Evolutionary conservation across 2,888 invertebrate species (phyloP).

Genomic region (Melitaea athalia): DNA sequence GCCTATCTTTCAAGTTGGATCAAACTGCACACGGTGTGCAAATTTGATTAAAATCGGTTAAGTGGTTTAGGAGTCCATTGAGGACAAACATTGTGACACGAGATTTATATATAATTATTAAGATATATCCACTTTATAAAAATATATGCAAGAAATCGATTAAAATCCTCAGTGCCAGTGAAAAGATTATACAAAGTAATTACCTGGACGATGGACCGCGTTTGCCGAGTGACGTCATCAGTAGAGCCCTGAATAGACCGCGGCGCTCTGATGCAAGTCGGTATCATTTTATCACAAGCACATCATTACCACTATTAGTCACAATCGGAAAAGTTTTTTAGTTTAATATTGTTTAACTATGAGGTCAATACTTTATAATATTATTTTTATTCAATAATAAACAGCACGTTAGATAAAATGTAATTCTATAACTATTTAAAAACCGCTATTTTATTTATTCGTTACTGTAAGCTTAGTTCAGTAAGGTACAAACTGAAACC

Average conservation of each 20-base stretch:
- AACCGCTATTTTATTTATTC: slow-evolving; percentile 2
- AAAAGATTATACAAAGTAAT: slow-evolving; percentile 24
- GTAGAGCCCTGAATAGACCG: slow-evolving; percentile 88
- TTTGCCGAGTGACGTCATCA: slow-evolving; percentile 88
- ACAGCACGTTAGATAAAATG: too few relatives aligned
- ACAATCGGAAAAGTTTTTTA: background rate
- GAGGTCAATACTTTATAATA: too few relatives aligned
- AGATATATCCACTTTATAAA: background rate
- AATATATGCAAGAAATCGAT: background rate
- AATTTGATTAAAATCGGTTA: too few relatives aligned
- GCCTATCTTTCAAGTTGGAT: too few relatives aligned
- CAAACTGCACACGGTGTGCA: too few relatives aligned
- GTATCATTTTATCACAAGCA: slow-evolving; percentile 78
- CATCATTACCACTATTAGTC: slow-evolving; percentile 36
- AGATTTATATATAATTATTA: background rate
- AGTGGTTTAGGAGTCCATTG: too few relatives aligned
- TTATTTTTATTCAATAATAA: too few relatives aligned
- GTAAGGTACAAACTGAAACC: slow-evolving; percentile 52
- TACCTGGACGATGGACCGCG: slow-evolving; percentile 88
- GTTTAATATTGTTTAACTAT: background rate
- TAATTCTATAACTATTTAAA: background rate
- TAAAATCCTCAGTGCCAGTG: background rate
- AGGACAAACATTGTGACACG: too few relatives aligned
- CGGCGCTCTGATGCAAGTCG: slow-evolving; percentile 87
- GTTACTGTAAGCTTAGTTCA: slow-evolving; percentile 16